Conservation (phyloP, 1,140 invertebrate genomes). For the Triops longicaudatus region DNA sequence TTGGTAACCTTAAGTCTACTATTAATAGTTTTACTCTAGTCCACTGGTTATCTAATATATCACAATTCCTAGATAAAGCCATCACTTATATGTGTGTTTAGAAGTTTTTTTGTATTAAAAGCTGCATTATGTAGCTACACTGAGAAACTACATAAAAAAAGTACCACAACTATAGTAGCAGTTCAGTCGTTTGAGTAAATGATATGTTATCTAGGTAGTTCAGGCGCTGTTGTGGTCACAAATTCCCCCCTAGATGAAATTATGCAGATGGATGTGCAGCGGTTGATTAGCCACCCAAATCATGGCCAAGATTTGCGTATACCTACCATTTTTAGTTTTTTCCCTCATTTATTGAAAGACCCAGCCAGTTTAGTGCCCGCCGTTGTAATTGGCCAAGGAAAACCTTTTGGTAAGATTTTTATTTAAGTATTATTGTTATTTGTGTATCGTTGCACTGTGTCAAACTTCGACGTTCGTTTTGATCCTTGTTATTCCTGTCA, state of each 20-base stretch:
- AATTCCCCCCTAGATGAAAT: not conserved
- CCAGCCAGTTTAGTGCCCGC: constrained; percentile 66
- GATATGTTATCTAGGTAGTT: not conserved
- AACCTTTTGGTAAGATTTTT: constrained; percentile 50
- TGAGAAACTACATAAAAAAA: no score
- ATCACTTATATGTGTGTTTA: no score
- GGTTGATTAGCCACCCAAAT: constrained; percentile 18
- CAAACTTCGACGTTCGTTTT: not conserved
- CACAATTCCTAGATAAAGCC: no score
- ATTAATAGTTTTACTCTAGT: no score
- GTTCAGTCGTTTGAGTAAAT: not conserved
- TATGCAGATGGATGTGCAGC: not conserved
- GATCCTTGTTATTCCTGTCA: not conserved
- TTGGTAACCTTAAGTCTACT: no score
- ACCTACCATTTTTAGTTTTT: constrained; percentile 72
- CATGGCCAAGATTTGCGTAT: constrained; percentile 44
- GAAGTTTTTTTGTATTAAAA: no score
- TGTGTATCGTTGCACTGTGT: not conserved
- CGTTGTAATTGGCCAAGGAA: constrained; percentile 62
- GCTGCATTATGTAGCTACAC: no score
- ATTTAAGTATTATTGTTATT: constrained; percentile 19
- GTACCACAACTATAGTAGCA: no score
- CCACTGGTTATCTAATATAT: no score
- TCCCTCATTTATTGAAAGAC: constrained; percentile 76
- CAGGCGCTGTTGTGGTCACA: not conserved